Evolutionary conservation across 2,113 vertebrate genomes (phyloP), one percentile per base, ranked within the genome.

Genomic region (Pelusios castaneus): DNA sequence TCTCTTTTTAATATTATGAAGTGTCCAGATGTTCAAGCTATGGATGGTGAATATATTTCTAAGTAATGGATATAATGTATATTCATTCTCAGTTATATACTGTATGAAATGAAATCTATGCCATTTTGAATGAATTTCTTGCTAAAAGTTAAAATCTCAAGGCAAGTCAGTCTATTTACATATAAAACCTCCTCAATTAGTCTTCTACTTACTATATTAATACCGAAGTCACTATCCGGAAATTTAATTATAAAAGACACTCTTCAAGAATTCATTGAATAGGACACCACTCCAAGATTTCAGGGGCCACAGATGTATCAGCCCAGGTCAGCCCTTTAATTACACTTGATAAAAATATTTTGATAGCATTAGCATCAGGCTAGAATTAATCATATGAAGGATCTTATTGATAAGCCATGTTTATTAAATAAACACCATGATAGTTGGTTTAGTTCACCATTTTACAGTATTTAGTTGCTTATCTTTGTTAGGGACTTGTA

Each of bases 361-460:
- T 70, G 73, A 51, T n/a, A 2, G 5, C 10, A 2, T 0, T 41
- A 55, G 0, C 1, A 9, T 12, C 80, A 49, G 4, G 2, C 85
- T 89, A 1, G 38, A 45, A 45, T 45, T 27, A 76, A 76, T 76
- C 25, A 45, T 22, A 22, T 1, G 38, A n/a, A 19, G 19, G 52
- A 49, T 93, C 3, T 22, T 87, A 55, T 19, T 8, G 8, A 49
- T 24, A 29, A 47, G 67, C 79, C 87, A 76, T 1, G 11, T 1
- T 87, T 60, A 13, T 81, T 34, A 75, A 88, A 91, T 13, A 12
- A 52, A 43, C 31, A 55, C 1, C 19, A 16, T 81, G 78, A 63
- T 17, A 0, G 0, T 63, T 55, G 85, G 31, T 60, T 93, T 87
- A 27, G 38, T 27, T 76, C 43, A 75, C 29, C 56, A 58, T 29